A percentile compares a stretch with the other conserved stretches of the same genome.
Conservation (phyloP, 1,140 invertebrate species). For the Prorops nasuta region DNA sequence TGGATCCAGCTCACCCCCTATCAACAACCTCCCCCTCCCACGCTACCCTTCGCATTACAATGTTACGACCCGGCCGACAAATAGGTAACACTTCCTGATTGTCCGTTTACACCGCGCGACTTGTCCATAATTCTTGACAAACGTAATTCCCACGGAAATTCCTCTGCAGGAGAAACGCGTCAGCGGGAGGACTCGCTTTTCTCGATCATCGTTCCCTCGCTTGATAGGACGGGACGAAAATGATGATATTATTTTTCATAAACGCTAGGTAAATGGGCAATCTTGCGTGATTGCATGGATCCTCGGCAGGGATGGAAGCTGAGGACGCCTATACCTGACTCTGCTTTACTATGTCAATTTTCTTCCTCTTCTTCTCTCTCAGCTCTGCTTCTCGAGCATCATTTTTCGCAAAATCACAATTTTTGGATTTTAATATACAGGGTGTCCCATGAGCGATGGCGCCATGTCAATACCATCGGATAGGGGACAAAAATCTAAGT, state of each 20-base stretch:
- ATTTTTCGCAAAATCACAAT: too few species aligned
- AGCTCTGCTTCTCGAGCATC: background rate
- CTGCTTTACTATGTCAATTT: too few species aligned
- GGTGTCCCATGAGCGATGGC: too few species aligned
- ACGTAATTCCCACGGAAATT: background rate
- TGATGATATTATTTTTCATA: constrained; percentile 12
- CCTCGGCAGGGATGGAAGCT: background rate
- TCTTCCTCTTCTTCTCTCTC: background rate
- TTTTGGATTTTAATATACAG: too few species aligned
- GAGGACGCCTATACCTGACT: too few species aligned
- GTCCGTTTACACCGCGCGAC: constrained; percentile 33
- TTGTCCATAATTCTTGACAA: background rate
- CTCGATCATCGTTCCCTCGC: too few species aligned
- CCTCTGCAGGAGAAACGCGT: too few species aligned
- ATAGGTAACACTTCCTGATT: constrained; percentile 52
- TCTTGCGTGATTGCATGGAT: constrained; percentile 8
- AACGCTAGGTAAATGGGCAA: constrained; percentile 2
- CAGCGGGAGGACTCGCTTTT: too few species aligned
- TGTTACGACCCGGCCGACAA: constrained; percentile 38
- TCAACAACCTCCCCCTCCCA: constrained; percentile 18
- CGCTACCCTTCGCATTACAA: constrained; percentile 2
- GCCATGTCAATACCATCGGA: too few species aligned
- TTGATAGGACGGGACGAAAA: too few species aligned
- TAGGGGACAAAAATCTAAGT: too few species aligned
- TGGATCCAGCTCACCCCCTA: constrained; percentile 40